Base-by-base conservation (phyloP, 2,113 vertebrate species). In the Equus quagga region DNA sequence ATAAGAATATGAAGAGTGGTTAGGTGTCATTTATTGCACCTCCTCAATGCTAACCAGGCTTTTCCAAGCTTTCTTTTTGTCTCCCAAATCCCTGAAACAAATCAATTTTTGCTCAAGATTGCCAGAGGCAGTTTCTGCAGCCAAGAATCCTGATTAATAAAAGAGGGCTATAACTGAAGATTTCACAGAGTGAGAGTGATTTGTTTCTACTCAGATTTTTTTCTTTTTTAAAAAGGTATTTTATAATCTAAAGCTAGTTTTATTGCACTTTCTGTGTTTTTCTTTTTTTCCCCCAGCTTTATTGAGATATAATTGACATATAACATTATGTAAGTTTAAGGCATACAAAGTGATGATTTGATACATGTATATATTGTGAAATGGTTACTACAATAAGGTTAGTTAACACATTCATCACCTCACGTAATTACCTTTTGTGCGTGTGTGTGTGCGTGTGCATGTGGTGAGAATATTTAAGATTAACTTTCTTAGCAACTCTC, bases 141-240 rank as follows among this genome's bases (percentile, higher is more conserved):
- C n/a, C 79, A 89, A 92, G 93, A 94, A 92, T 83, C 19, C 7
- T n/a, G 49, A 65, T 94, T 94, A 95, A 75, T 93, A 60, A 88
- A 89, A 81, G 54, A 67, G 9, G 84, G 21, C 72, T 94, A 31
- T 51, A 95, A 84, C 31, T 72, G 60, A 95, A 89, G 62, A n/a
- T 94, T 80, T 91, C 56, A 69, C 58, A 72, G 51, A 79, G 13
- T 15, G 28, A 72, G 26, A 86, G 58, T 33, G 12, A 89, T 14
- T 65, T 69, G 7, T 75, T 94, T 87, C 31, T 79, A 28, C 64
- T 88, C 44, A 46, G 21, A 85, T n/a, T 19, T 60, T 85, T n/a
- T 70, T 54, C 49, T 51, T 86, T 80, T 26, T 69, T 10, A 9
- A 64, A 15, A 73, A 26, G 65, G 13, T 91, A 46, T 69, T 69